Evolutionary conservation across 2,888 invertebrate genomes (phyloP).

Genomic region (Ornithoptera priamus): DNA sequence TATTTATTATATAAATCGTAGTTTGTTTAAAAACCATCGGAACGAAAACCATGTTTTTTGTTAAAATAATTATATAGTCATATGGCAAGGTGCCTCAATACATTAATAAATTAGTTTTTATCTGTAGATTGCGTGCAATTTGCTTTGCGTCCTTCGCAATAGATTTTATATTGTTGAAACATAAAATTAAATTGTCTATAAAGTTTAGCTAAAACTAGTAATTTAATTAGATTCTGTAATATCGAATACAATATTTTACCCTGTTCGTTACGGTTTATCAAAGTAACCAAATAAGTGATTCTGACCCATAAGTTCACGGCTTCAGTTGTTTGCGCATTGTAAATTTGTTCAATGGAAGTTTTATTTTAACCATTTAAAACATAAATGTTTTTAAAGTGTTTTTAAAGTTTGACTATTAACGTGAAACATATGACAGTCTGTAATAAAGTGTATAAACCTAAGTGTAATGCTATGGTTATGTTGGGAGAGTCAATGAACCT

Average conservation of each 20-base stretch:
- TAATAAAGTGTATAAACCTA: conserved; percentile 32
- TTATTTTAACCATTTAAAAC: conserved; percentile 54
- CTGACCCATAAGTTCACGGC: conserved; percentile 69
- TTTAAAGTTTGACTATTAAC: conserved; percentile 28
- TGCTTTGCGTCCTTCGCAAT: conserved; percentile 64
- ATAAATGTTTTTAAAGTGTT: conserved; percentile 40
- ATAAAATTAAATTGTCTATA: conserved; percentile 29
- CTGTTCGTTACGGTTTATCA: conserved; percentile 35
- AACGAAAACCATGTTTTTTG: not conserved
- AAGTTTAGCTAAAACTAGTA: conserved; percentile 10
- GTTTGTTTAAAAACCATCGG: not conserved
- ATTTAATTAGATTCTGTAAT: conserved; percentile 7
- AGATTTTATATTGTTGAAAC: conserved; percentile 29
- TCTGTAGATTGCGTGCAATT: conserved; percentile 59
- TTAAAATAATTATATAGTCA: not conserved
- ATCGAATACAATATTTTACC: conserved; percentile 33
- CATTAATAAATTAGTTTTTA: conserved; percentile 37
- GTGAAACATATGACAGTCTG: conserved; percentile 30
- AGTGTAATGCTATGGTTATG: conserved; percentile 47
- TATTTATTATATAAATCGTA: not conserved
- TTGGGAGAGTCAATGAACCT: conserved; percentile 68
- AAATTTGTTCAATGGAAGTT: conserved; percentile 64
- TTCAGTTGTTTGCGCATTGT: conserved; percentile 63
- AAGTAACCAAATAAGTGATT: conserved; percentile 49
- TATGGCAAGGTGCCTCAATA: not conserved